A percentile compares a stretch with the other conserved stretches of the same genome.
Conservation (phyloP, 1,140 invertebrate genomes). For the Brachionus plicatilis region DNA sequence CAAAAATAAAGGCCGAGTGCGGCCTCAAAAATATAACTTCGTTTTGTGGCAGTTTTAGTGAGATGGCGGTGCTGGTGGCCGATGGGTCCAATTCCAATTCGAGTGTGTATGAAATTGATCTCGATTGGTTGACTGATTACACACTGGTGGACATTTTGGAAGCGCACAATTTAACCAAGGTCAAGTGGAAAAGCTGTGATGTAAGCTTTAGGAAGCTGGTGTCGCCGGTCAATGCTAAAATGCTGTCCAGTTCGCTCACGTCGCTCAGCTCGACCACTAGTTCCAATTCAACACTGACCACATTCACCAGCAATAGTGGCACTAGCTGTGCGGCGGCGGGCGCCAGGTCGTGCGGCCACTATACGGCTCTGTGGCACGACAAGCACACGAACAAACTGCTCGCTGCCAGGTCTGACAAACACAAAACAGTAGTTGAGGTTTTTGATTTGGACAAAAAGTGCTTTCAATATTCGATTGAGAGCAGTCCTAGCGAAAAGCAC, state of each 20-base stretch:
- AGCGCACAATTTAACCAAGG: background rate
- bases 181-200: background rate
- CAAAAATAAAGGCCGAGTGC: background rate
- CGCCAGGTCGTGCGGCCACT: background rate
- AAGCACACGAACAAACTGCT: constrained; percentile 4
- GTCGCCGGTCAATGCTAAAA: background rate
- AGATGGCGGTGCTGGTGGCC: background rate
- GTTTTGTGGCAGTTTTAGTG: constrained; percentile 3
- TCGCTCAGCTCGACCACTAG: constrained; percentile 20
- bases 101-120: constrained; percentile 25
- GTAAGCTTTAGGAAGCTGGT: background rate
- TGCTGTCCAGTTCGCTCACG: background rate
- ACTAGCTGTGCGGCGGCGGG: background rate
- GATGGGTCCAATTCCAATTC: background rate
- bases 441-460: background rate
- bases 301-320: background rate
- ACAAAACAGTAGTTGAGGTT: background rate
- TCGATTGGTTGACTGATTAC: constrained; percentile 2
- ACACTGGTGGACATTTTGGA: background rate
- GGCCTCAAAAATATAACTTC: background rate
- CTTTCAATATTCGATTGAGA: constrained; percentile 16
- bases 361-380: constrained; percentile 35
- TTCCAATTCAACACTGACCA: background rate
- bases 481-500: background rate
- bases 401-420: constrained; percentile 21